phyloP scores from a whole-genome alignment of 2,113 vertebrate genomes.

The Halcyon malimbica region DNA sequence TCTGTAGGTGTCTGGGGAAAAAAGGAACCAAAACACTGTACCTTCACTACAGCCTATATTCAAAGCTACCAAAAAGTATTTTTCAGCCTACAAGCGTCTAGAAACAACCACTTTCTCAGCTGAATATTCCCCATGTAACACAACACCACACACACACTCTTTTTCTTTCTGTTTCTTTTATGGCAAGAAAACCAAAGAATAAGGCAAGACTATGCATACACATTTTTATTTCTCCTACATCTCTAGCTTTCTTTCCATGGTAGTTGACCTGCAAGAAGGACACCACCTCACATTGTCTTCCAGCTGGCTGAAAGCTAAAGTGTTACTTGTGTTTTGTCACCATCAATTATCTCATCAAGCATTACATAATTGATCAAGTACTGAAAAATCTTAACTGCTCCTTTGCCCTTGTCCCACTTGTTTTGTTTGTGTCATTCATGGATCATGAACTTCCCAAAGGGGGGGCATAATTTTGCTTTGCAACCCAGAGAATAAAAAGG shows the following conservation, averaged over 20 bases:
- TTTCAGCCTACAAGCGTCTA: neutral
- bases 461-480: neutral
- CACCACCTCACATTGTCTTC: neutral
- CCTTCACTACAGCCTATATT: neutral
- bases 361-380: neutral
- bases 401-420: neutral
- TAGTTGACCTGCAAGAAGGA: neutral
- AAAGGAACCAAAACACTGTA: neutral
- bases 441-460: neutral
- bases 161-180: neutral
- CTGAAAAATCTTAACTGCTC: neutral
- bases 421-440: neutral
- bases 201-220: neutral
- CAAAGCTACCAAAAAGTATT: neutral
- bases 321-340: neutral
- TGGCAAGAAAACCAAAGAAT: neutral
- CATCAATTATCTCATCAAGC: neutral
- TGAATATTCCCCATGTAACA: neutral
- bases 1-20: neutral
- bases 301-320: neutral
- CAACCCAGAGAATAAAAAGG: neutral
- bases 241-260: neutral
- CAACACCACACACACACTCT: fast-evolving
- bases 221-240: neutral
- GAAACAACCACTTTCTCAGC: neutral